Evolutionary conservation across 2,888 invertebrate species (phyloP).

Genomic region (Melanophora roralis): DNA sequence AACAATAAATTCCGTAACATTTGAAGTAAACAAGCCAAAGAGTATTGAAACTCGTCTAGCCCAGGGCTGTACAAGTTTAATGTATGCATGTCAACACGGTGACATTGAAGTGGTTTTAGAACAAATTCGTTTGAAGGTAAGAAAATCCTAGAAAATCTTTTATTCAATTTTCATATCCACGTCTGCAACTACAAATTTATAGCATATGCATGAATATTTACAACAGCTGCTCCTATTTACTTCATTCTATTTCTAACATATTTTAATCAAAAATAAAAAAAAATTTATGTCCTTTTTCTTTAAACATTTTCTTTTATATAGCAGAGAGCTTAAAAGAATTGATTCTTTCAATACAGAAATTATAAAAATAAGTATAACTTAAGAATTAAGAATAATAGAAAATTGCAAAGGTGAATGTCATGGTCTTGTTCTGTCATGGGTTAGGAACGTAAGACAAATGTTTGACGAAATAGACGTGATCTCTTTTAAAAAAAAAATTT

Average conservation of each 20-base stretch:
- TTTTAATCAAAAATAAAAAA: not conserved
- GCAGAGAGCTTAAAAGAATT: not conserved
- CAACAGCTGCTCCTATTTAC: not conserved
- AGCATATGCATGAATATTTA: not conserved
- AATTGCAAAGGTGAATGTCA: no score
- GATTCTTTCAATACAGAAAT: no score
- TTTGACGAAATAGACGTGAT: no score
- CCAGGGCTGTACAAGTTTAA: conserved; percentile 88
- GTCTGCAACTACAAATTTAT: not conserved
- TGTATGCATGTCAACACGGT: conserved; percentile 95
- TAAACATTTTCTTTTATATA: not conserved
- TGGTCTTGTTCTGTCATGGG: no score
- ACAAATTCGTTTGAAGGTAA: conserved; percentile 86
- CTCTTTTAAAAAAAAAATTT: no score
- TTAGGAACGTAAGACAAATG: no score
- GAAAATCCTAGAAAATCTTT: conserved; percentile 40
- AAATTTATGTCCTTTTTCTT: not conserved
- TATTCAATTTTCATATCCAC: not conserved
- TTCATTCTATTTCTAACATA: no score
- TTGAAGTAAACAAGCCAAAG: conserved; percentile 15
- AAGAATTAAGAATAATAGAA: no score
- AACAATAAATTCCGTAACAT: conserved; percentile 30
- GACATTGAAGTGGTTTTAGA: conserved; percentile 86
- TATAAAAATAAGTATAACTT: no score
- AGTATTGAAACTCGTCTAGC: conserved; percentile 76